Evolutionary conservation across 2,888 invertebrate genomes (phyloP).

Genomic region (Endotricha flammealis): DNA sequence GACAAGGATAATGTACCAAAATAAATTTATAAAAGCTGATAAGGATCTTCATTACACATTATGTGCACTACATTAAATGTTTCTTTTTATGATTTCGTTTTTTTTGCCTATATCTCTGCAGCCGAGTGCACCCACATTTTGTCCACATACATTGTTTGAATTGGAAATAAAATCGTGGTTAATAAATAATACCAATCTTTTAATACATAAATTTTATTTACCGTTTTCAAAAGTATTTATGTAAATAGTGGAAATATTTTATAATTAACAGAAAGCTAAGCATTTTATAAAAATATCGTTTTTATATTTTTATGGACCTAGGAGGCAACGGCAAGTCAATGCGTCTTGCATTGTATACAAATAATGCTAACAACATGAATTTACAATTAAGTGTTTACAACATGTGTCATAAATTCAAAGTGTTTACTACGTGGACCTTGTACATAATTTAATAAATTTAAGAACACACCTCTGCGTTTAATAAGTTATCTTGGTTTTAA

Average conservation of each 20-base stretch:
- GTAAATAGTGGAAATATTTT: slow-evolving; percentile 72
- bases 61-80: slow-evolving; percentile 11
- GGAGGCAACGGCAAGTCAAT: slow-evolving; percentile 53
- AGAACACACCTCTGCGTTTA: slow-evolving; percentile 2
- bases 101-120: no score
- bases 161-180: no score
- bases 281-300: slow-evolving; percentile 75
- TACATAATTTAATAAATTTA: slow-evolving; percentile 13
- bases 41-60: slow-evolving; percentile 6
- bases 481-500: slow-evolving; percentile 9
- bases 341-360: slow-evolving; percentile 36
- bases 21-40: slow-evolving; percentile 7
- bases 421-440: slow-evolving; percentile 21
- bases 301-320: slow-evolving; percentile 59
- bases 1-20: slow-evolving; percentile 6
- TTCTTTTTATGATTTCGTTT: slow-evolving; percentile 7
- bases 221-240: slow-evolving; percentile 55
- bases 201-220: slow-evolving; percentile 72
- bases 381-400: slow-evolving; percentile 18
- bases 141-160: no score
- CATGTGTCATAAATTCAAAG: slow-evolving; percentile 33
- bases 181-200: slow-evolving; percentile 27
- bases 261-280: slow-evolving; percentile 74
- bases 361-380: slow-evolving; percentile 14
- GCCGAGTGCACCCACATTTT: no score